Evolutionary conservation across 1,140 invertebrate species (phyloP).

Genomic region (Odontomachus brunneus): DNA sequence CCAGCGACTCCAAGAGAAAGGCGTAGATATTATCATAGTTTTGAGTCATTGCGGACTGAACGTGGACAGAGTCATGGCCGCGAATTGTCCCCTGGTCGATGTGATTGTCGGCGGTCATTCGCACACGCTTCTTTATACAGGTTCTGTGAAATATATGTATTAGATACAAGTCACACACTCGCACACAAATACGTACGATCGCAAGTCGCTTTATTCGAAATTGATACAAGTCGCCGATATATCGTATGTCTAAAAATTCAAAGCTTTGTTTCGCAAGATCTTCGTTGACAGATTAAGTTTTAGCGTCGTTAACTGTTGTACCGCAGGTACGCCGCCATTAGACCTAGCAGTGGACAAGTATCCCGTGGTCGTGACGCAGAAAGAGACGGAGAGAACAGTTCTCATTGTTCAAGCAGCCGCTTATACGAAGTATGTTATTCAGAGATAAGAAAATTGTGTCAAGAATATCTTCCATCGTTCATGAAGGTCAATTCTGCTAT

Average conservation of each 20-base stretch:
- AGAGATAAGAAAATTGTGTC: neutral
- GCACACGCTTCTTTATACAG: slow-evolving; percentile 91
- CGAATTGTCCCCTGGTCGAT: slow-evolving; percentile 88
- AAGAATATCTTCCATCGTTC: slow-evolving; percentile 1
- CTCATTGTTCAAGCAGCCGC: slow-evolving; percentile 90
- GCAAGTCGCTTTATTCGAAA: neutral
- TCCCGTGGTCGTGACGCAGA: slow-evolving; percentile 88
- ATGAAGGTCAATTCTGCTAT: slow-evolving; percentile 43
- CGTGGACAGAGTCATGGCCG: slow-evolving; percentile 90
- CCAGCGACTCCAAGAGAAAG: slow-evolving; percentile 86
- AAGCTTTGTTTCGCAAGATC: too few relatives aligned
- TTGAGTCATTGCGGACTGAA: slow-evolving; percentile 92
- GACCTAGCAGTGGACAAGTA: slow-evolving; percentile 87
- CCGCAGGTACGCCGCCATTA: slow-evolving; percentile 84
- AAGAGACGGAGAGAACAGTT: slow-evolving; percentile 86
- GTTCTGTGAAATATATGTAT: slow-evolving; percentile 62
- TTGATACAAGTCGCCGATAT: too few relatives aligned
- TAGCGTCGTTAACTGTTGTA: neutral
- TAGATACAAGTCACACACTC: neutral
- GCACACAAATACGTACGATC: neutral
- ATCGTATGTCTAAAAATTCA: too few relatives aligned
- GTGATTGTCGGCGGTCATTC: slow-evolving; percentile 96
- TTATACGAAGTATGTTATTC: slow-evolving; percentile 86
- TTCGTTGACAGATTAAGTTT: too few relatives aligned
- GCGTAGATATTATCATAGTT: slow-evolving; percentile 91